These are phyloP conservation scores for Agriopis aurantiaria DNA, from an alignment of 2,888 invertebrate species.

Conservation along the genomic window DNA sequence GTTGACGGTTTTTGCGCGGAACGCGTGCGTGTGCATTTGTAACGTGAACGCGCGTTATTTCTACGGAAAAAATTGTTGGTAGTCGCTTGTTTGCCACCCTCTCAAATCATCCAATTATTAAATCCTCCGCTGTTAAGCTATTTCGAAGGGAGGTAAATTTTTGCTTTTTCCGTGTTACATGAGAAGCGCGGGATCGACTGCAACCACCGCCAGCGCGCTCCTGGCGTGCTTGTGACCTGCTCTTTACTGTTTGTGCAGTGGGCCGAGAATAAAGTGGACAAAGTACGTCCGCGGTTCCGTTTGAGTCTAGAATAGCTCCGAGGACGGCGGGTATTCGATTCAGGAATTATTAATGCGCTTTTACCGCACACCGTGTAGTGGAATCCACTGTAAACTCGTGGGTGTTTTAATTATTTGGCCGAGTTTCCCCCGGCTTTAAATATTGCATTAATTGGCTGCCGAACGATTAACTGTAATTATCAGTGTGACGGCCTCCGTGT, in stretches of 20 bases:
- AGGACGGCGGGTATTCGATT: constrained; percentile 47
- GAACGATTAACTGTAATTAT: constrained; percentile 40
- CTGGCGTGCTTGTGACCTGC: background rate
- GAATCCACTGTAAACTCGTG: constrained; percentile 31
- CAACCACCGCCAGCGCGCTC: background rate
- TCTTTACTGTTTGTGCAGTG: constrained; percentile 21
- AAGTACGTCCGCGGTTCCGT: background rate
- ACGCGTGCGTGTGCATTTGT: too few species aligned
- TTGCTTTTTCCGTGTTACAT: background rate
- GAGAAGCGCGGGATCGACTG: background rate
- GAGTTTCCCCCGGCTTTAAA: constrained; percentile 39
- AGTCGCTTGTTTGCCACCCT: too few species aligned
- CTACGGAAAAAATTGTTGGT: too few species aligned
- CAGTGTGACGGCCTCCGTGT: constrained; percentile 34
- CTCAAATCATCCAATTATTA: too few species aligned
- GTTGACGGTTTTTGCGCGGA: too few species aligned
- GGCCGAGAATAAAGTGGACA: background rate
- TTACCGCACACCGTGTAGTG: constrained; percentile 29
- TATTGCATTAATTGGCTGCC: constrained; percentile 45
- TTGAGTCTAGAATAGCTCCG: constrained; percentile 18
- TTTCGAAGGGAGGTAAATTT: too few species aligned
- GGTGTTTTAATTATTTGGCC: constrained; percentile 44
- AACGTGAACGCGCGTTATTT: too few species aligned
- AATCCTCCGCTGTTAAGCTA: too few species aligned
- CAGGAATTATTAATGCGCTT: constrained; percentile 48